phyloP scores from a whole-genome alignment of 2,797 vertebrate genomes.

The Tadarida brasiliensis region DNA sequence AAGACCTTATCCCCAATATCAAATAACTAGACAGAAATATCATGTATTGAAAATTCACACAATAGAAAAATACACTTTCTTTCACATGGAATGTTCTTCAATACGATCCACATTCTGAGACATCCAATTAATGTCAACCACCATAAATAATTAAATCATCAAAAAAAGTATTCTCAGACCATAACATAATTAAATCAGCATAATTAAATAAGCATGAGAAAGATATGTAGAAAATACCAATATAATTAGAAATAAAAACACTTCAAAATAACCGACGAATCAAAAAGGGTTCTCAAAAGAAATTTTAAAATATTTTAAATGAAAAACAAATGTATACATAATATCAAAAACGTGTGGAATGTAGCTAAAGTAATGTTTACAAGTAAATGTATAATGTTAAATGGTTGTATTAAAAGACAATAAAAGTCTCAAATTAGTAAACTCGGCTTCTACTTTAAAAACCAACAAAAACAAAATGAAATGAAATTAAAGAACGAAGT shows the following conservation, averaged over 20 bases:
- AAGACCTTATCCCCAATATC: background rate
- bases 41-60: background rate
- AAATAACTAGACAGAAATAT: background rate
- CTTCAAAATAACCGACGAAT: background rate
- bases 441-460: background rate
- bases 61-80: background rate
- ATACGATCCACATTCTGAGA: background rate
- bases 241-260: background rate
- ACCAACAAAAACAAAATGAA: background rate
- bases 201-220: background rate
- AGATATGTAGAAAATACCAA: background rate
- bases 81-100: background rate
- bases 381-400: background rate
- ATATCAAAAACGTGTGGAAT: background rate
- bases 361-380: background rate
- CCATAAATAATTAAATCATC: conserved; percentile 1
- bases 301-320: background rate
- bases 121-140: background rate
- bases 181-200: background rate
- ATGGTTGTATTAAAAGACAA: background rate
- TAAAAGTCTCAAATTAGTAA: background rate
- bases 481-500: background rate
- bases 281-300: background rate
- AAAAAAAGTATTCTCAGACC: background rate
- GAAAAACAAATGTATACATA: background rate